These are phyloP conservation scores for Euplexia lucipara DNA, from an alignment of 2,888 invertebrate species.

Conservation along the genomic window DNA sequence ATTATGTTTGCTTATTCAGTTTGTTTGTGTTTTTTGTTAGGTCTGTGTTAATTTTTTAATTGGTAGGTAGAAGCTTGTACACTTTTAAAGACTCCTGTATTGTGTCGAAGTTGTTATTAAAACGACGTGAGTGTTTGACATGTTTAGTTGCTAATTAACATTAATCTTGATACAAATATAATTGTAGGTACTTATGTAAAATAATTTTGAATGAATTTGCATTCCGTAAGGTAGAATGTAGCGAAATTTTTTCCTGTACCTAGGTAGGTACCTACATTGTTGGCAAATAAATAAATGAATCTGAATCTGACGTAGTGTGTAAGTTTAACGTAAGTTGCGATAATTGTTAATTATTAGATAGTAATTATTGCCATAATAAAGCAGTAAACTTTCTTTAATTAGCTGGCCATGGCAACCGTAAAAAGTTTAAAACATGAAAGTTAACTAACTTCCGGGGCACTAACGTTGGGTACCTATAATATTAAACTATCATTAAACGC, in stretches of 20 bases:
- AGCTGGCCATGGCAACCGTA: conserved; percentile 18
- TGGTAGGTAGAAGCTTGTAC: conserved; percentile 1
- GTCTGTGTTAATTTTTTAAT: conserved; percentile 26
- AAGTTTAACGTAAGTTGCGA: too few species aligned
- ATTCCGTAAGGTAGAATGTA: too few species aligned
- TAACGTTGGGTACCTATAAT: conserved; percentile 7
- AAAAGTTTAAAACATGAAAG: conserved; percentile 25
- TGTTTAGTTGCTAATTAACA: too few species aligned
- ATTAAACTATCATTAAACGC: conserved; percentile 39
- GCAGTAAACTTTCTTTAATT: not conserved
- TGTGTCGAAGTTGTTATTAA: not conserved
- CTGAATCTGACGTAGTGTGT: too few species aligned
- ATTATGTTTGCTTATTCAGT: conserved; percentile 42
- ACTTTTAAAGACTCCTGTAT: conserved; percentile 1
- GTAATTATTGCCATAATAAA: conserved; percentile 5
- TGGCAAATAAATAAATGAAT: too few species aligned
- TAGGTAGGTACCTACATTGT: too few species aligned
- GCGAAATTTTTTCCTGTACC: too few species aligned
- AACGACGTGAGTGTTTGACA: too few species aligned
- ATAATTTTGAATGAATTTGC: too few species aligned
- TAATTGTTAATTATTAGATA: not conserved
- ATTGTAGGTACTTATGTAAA: too few species aligned
- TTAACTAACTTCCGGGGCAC: conserved; percentile 8
- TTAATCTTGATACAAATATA: too few species aligned
- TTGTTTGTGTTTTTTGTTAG: conserved; percentile 30